Evolutionary conservation across 1,140 invertebrate genomes (phyloP).

Genomic region (Anagrus nilaparvatae): DNA sequence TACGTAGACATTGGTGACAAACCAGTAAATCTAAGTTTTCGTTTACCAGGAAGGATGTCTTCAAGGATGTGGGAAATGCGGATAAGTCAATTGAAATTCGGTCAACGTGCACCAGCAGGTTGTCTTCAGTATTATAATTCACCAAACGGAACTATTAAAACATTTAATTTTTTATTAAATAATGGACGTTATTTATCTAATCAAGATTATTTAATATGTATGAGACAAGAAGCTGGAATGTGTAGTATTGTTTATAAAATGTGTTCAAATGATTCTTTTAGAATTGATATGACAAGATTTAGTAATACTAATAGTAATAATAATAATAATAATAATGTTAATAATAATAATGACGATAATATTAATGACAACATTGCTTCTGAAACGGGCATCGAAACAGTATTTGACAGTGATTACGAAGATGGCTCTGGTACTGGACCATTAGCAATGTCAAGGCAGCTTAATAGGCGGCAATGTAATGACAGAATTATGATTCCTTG

Average conservation of each 20-base stretch:
- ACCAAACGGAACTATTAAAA: conserved; percentile 52
- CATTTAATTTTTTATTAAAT: conserved; percentile 70
- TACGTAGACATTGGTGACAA: conserved; percentile 55
- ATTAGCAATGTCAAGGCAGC: conserved; percentile 10
- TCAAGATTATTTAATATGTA: conserved; percentile 68
- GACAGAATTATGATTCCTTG: conserved; percentile 70
- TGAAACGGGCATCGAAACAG: conserved; percentile 1
- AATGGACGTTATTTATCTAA: conserved; percentile 67
- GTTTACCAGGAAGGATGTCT: conserved; percentile 46
- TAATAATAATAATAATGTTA: conserved; percentile 20
- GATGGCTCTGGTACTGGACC: conserved; percentile 32
- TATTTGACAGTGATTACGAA: conserved; percentile 8
- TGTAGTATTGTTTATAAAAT: conserved; percentile 68
- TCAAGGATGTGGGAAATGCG: conserved; percentile 65
- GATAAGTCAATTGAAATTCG: conserved; percentile 60
- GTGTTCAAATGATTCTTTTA: conserved; percentile 63
- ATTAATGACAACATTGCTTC: no score
- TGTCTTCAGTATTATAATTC: conserved; percentile 62
- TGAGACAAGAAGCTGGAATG: conserved; percentile 57
- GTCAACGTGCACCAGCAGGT: conserved; percentile 58
- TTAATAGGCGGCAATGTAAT: conserved; percentile 40
- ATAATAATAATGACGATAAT: no score
- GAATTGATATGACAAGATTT: conserved; percentile 49
- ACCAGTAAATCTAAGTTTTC: conserved; percentile 44
- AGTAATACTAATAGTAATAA: conserved; percentile 18